phyloP scores from a whole-genome alignment of 2,113 vertebrate species.

The Gadus chalcogrammus region DNA sequence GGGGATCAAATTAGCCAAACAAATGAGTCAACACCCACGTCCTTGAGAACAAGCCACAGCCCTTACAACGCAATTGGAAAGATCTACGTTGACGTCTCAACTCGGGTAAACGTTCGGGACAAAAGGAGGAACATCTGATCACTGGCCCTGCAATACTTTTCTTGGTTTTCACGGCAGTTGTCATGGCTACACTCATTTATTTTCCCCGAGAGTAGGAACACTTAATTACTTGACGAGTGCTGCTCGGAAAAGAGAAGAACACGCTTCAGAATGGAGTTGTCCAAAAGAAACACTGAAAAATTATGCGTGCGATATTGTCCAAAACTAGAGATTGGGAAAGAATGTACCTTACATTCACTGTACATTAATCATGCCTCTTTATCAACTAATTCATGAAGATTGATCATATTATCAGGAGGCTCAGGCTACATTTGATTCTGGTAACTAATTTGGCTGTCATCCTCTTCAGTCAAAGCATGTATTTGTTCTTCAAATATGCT shows the following conservation, averaged over 20 bases:
- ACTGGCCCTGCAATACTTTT: constrained; percentile 15
- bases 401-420: too few relatives aligned
- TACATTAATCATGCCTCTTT: too few relatives aligned
- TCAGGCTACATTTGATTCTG: too few relatives aligned
- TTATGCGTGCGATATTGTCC: too few relatives aligned
- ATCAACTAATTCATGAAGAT: too few relatives aligned
- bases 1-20: constrained; percentile 30
- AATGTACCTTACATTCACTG: too few relatives aligned
- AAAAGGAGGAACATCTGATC: constrained; percentile 17
- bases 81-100: constrained; percentile 28
- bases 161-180: constrained; percentile 34
- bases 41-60: constrained; percentile 18
- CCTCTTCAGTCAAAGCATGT: too few relatives aligned
- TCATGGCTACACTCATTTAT: constrained; percentile 32
- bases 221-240: constrained; percentile 9
- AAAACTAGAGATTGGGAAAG: too few relatives aligned
- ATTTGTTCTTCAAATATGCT: too few relatives aligned
- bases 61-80: constrained; percentile 24
- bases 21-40: constrained; percentile 19
- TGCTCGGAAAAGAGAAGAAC: background rate
- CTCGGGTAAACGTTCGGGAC: constrained; percentile 12
- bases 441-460: too few relatives aligned
- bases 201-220: constrained; percentile 22
- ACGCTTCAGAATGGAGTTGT: background rate
- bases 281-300: too few relatives aligned